Base-by-base conservation (phyloP, 2,888 invertebrate species). In the Sarcophaga rosellei region DNA sequence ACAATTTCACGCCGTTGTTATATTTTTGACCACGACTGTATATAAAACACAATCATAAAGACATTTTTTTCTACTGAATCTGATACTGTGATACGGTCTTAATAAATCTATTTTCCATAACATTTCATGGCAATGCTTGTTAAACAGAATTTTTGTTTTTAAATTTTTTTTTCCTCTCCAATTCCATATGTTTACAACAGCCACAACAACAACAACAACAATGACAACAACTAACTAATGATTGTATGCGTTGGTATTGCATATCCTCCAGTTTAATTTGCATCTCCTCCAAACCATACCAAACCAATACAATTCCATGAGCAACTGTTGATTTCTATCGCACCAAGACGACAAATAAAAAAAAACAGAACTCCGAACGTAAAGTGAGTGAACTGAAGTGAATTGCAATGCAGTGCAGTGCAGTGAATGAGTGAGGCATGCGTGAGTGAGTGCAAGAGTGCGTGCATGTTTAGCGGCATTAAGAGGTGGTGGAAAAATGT, bases 371-470 rank as follows among this genome's bases (percentile, higher is more conserved):
- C 11, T 15, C 3, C 17, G 53, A 53, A 53, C 53, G 17, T 10
- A 53, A 53, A 15, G 3, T 15, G 53, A 35, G 35, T 35, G 35
- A 35, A 35, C 35, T 35, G 35, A 35, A 35, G 10, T 35, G 35
- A 35, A 35, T 8, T 35, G 35, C 35, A 35, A 2, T 10, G 35
- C 35, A 35, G 35, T 35, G 3, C 10, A 35, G 35, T 35, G 8
- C 1, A 35, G 35, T 35, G 35, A 35, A 35, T 35, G 53, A 53
- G 17, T 12, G 15, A 53, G 12, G 53, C 74, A 84, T 86, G 86
- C 86, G 86, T 86, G 86, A 86, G 86, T 86, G 86, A 84, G 84
- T 86, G 84, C 4, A 53, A 53, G 75, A 63, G 20, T 53, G 25
- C 74, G 23, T 11, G 23, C 57, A 15, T 57, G 47, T 61, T n/a